phyloP scores from a whole-genome alignment of 2,797 vertebrate genomes.

The Gallinago solitaria region DNA sequence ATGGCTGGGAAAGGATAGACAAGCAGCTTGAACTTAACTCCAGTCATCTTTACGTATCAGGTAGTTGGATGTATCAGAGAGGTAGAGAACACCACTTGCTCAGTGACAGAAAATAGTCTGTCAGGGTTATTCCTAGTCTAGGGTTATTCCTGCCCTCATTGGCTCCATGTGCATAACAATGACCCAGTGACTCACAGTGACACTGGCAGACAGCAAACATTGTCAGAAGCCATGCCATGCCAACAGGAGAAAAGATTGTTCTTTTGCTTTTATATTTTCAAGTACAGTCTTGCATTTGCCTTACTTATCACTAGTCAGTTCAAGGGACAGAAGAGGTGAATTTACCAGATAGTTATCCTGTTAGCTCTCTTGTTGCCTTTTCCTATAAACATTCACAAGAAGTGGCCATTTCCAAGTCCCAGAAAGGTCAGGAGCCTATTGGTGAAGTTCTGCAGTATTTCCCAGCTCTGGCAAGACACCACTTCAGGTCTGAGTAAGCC shows the following conservation, averaged over 20 bases:
- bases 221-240: background rate
- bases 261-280: conserved; percentile 23
- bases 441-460: background rate
- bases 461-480: background rate
- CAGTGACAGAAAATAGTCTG: background rate
- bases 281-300: background rate
- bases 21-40: background rate
- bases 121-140: background rate
- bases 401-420: background rate
- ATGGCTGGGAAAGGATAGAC: background rate
- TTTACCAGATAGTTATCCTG: background rate
- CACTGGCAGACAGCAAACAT: background rate
- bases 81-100: background rate
- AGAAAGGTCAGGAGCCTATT: background rate
- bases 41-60: background rate
- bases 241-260: background rate
- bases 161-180: background rate
- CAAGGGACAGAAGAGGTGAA: background rate
- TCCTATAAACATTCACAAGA: background rate
- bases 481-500: background rate
- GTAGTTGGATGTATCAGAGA: background rate
- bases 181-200: background rate
- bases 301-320: background rate
- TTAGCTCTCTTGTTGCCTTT: background rate
- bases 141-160: background rate